These are phyloP conservation scores for Papilio helenus DNA, from an alignment of 1,140 invertebrate genomes.

Conservation along the genomic window DNA sequence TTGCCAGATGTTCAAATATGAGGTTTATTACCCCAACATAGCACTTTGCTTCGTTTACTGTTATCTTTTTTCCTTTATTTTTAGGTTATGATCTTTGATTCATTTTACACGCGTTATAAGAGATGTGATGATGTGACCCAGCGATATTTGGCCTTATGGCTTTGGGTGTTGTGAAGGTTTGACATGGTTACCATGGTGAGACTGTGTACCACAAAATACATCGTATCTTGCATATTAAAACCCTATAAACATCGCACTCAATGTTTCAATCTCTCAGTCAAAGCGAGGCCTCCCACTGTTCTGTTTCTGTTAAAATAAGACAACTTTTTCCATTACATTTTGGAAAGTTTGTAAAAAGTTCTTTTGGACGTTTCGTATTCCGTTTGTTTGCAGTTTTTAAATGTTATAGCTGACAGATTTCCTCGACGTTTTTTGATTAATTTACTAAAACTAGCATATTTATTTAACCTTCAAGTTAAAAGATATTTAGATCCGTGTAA, in stretches of 20 bases:
- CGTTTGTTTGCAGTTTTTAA: background rate
- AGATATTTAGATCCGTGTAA: no score
- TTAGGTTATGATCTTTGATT: background rate
- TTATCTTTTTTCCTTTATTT: background rate
- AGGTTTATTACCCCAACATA: conserved; percentile 14
- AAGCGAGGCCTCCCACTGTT: background rate
- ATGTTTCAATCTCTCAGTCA: background rate
- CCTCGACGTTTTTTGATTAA: background rate
- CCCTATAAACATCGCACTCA: background rate
- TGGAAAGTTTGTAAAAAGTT: background rate
- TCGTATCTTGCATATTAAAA: background rate
- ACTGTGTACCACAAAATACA: background rate
- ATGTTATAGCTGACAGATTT: background rate
- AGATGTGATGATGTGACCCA: no score
- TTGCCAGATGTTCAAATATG: conserved; percentile 23
- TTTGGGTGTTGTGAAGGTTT: no score
- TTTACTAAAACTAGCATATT: no score
- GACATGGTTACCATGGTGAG: no score
- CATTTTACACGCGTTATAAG: no score
- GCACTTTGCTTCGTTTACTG: conserved; percentile 8
- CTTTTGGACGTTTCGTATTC: conserved; percentile 21
- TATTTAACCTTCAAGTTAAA: no score
- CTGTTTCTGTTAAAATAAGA: conserved; percentile 21
- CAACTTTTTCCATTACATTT: conserved; percentile 34
- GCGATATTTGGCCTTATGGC: no score